Evolutionary conservation across 37 sponge, comb jelly and placozoan genomes (phyloP), one percentile per base, ranked within the genome.

Genomic region (Cliona cf. orientalis): DNA sequence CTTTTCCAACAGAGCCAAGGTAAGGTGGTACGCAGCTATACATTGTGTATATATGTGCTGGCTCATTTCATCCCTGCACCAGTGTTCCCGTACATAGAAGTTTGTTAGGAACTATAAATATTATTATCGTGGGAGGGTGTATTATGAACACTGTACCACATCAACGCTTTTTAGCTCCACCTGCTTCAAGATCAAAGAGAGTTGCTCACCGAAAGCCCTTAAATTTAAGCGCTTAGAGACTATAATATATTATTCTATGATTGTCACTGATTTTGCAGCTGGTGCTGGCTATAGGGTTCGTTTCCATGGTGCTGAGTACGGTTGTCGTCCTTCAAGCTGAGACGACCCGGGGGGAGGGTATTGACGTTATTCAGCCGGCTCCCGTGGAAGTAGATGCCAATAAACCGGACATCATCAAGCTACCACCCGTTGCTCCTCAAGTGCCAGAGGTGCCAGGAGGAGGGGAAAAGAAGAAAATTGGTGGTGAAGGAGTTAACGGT

Each of bases 1-100:
- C 41, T 65, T 31, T 55, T 40, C 58, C 70, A 80, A 39, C 49
- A 74, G 45, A 45, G 81, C 88, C 1, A 87, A 69, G 77, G 82
- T 87, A 23, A 53, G 66, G 68, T 12, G 57, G 5, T 28, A 46
- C n/a, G 28, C 9, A 9, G 56, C 5, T 7, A 6, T 5, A 72
- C n/a, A 19, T 17, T 19, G 55, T 78, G 67, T 78, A 31, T 17
- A 3, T 64, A 33, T 78, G 79, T 64, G 9, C 26, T 45, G 28
- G 26, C 23, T 19, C 6, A 12, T 62, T 62, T 25, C 23, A 28
- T n/a, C n/a, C n/a, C n/a, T n/a, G n/a, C n/a, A n/a, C n/a, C n/a
- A n/a, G n/a, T n/a, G n/a, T n/a, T n/a, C n/a, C 6, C 21, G 23
- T 25, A 62, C 21, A n/a, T 62, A n/a, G n/a, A n/a, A n/a, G n/a